Base-by-base conservation (phyloP, 2,113 vertebrate genomes). In the Alaudala cheleensis region DNA sequence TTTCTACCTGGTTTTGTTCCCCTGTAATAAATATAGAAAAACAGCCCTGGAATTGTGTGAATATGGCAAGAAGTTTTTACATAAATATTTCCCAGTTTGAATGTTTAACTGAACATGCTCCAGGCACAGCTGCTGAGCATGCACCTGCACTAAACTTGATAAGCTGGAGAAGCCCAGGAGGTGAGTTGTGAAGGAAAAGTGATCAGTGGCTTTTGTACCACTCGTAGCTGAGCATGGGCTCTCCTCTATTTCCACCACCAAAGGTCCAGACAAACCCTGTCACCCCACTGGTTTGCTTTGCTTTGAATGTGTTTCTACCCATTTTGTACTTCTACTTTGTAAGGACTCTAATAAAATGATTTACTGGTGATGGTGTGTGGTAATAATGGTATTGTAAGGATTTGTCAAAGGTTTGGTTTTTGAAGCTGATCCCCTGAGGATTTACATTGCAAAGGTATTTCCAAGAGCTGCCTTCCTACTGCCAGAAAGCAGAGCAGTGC, bases 191-290 rank as follows among this genome's bases (percentile, higher is more conserved):
- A 56, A 76, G 72, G 44, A 78, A 86, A 77, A 70, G 28, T 1
- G 9, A 90, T 45, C 44, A 56, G 21, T 65, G 57, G 6, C 4
- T 81, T 90, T 82, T 45, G 25, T 53, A 39, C 28, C 61, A 11
- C 28, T 45, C 0, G 0, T 33, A 37, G n/a, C 66, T 21, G 25
- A 72, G 31, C 10, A 10, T 0, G 0, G 49, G 9, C 26, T 84
- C 26, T 51, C 47, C 44, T 81, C 71, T 14, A n/a, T 58, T 91
- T 79, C 81, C 37, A 58, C 7, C 12, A 39, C 11, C 47, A 76
- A 85, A 87, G 14, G 28, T 64, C 23, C 28, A 26, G 42, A 24
- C 26, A 54, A 92, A 42, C 45, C 50, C 31, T 61, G 23, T 42
- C 65, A 4, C 53, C 6, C 19, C 42, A 28, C 53, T 56, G 57